Evolutionary conservation across 2,113 vertebrate species (phyloP).

Genomic region (Dicaeum eximium): DNA sequence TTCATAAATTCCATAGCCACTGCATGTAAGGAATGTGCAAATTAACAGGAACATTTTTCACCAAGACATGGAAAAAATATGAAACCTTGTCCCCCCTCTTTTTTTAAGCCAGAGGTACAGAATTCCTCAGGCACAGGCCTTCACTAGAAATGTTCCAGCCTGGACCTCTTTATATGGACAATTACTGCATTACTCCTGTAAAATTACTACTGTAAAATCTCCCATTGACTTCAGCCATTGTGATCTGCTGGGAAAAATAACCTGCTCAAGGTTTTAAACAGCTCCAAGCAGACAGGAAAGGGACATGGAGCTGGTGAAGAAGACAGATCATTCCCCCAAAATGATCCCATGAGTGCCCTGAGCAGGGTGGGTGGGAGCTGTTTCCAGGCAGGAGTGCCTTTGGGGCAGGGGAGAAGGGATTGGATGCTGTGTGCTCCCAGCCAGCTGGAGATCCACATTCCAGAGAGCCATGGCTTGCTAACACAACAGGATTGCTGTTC

Average conservation of each 20-base stretch:
- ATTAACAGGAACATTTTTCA: background rate
- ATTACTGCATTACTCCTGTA: background rate
- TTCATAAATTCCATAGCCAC: background rate
- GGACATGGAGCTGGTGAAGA: background rate
- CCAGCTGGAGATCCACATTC: background rate
- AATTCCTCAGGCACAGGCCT: background rate
- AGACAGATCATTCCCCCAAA: background rate
- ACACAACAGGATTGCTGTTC: background rate
- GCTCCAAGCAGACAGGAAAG: background rate
- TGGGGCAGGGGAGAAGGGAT: background rate
- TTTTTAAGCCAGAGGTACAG: background rate
- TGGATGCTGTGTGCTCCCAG: background rate
- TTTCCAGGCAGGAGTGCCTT: accelerated
- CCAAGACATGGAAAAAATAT: background rate
- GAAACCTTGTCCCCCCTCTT: accelerated
- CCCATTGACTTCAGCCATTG: constrained; percentile 1
- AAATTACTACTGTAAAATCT: background rate
- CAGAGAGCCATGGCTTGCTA: background rate
- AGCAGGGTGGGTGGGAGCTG: background rate
- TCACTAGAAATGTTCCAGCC: background rate
- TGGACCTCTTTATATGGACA: background rate
- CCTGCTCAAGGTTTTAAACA: background rate
- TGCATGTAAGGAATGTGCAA: background rate
- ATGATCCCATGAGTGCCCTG: background rate
- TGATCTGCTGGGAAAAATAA: background rate